Evolutionary conservation across 2,888 invertebrate species (phyloP).

Genomic region (Thereva nobilitata): DNA sequence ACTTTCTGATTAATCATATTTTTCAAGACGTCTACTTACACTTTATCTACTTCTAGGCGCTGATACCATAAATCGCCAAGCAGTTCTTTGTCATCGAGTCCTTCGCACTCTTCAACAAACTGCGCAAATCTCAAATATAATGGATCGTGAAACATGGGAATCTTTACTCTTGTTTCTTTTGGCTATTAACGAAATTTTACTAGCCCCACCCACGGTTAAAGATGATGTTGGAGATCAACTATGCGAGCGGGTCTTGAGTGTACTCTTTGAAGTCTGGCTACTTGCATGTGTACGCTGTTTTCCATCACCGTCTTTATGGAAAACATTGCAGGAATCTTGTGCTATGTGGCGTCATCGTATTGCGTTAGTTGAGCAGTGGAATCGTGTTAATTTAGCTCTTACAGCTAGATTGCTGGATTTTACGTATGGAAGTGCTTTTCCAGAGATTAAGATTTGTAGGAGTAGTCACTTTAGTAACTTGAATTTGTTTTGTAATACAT

Average conservation of each 20-base stretch:
- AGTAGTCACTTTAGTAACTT: constrained; percentile 35
- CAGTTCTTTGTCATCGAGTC: constrained; percentile 89
- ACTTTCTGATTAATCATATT: not conserved
- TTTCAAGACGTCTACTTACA: not conserved
- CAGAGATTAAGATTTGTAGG: constrained; percentile 77
- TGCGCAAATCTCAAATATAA: constrained; percentile 71
- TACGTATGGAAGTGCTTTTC: constrained; percentile 86
- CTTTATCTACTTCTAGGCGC: constrained; percentile 63
- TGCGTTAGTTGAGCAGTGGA: constrained; percentile 93
- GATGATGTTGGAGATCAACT: constrained; percentile 95
- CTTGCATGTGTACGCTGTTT: constrained; percentile 74
- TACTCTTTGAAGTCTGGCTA: constrained; percentile 83
- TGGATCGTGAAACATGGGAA: constrained; percentile 91
- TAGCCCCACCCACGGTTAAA: constrained; percentile 90
- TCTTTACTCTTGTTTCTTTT: constrained; percentile 83
- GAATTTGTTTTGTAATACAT: not conserved
- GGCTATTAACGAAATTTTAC: constrained; percentile 86
- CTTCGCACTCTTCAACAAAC: constrained; percentile 81
- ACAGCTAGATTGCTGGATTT: constrained; percentile 82
- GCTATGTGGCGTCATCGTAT: constrained; percentile 92
- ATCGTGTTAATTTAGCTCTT: constrained; percentile 86
- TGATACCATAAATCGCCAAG: constrained; percentile 90
- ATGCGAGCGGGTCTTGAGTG: constrained; percentile 90
- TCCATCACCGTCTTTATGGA: constrained; percentile 94
- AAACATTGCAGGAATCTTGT: constrained; percentile 90